A percentile compares a stretch with the other conserved stretches of the same genome.
These are phyloP conservation scores for Piliocolobus tephrosceles DNA, from an alignment of 2,113 vertebrate genomes.

Conservation along the genomic window DNA sequence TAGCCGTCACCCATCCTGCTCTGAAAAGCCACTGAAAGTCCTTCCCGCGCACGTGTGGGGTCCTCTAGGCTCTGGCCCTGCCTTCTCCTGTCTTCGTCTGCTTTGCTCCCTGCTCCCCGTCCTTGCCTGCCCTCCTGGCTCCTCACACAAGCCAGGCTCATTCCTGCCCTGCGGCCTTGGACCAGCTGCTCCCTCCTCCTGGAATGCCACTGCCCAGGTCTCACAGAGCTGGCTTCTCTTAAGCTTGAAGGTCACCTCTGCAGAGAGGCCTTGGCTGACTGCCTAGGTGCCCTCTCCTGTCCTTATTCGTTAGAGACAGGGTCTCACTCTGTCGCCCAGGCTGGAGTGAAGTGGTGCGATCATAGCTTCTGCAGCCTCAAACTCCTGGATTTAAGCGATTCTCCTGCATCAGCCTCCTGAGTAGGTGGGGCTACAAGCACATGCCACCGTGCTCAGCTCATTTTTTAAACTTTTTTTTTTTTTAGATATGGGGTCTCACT, in stretches of 20 bases:
- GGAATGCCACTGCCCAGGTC: neutral
- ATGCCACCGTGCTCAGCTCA: no score
- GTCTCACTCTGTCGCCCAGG: no score
- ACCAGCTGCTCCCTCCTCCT: neutral
- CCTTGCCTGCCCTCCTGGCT: neutral
- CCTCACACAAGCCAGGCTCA: neutral
- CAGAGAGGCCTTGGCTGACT: neutral
- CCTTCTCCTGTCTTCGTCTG: neutral
- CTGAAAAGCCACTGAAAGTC: no score
- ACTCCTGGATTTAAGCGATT: no score
- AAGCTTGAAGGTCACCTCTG: neutral
- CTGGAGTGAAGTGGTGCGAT: no score
- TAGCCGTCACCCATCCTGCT: neutral
- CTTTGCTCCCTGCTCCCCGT: rapidly evolving
- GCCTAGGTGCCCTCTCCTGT: neutral
- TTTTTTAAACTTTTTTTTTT: no score
- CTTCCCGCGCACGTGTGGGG: no score
- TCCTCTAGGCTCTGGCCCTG: neutral
- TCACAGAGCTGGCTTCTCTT: neutral
- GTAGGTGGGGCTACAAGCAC: no score
- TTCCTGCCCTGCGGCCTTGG: neutral
- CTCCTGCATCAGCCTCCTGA: no score
- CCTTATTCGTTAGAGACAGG: neutral
- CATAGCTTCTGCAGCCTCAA: no score
- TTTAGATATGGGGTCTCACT: no score